Base-by-base conservation (phyloP, 2,113 vertebrate genomes). In the Gorilla gorilla region DNA sequence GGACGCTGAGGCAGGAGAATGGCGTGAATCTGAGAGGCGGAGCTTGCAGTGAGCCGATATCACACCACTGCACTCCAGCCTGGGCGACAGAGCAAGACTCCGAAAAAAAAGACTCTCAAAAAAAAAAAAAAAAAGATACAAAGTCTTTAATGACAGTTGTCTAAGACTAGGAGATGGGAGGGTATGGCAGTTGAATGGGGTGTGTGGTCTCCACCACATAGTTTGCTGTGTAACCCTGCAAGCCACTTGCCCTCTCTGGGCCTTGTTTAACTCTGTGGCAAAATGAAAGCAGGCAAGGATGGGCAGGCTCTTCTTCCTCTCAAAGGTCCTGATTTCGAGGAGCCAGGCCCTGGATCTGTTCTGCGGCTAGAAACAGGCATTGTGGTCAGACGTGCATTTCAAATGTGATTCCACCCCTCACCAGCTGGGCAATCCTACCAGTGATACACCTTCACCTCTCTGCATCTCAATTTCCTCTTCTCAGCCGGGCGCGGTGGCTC, bases 401-500 rank as follows among this genome's bases (percentile, higher is more conserved):
- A 52, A 2, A 2, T 30, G 30, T 10, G 55, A n/a, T 5, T 52
- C 68, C 27, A 30, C 61, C 70, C 23, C 45, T 50, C 6, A 9
- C 68, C 50, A 40, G 66, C 45, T 3, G 40, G 11, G 7, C 17
- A 27, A 11, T 79, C 27, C 12, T 52, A 14, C 48, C 48, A 32
- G n/a, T 50, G 32, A 6, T 38, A 48, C 13, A 17, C n/a, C 30
- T 2, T 32, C 6, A 20, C 14, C 43, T 38, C 59, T 66, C 76
- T 20, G 18, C 22, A 16, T 43, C 64, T 43, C 22, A 38, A 7
- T 40, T 64, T 84, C 93, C 18, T 48, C 66, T 75, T 83, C 68
- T 22, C 27, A 5, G 61, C 27, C 12, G 30, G 27, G 27, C 0
- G 5, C 61, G 0, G 5, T 32, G 27, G 61, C 61, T 64, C 61